Percentiles rank a stretch among this genome's conserved stretches.
Conservation (phyloP, 2,888 invertebrate species). For the Malthinus flaveolus region DNA sequence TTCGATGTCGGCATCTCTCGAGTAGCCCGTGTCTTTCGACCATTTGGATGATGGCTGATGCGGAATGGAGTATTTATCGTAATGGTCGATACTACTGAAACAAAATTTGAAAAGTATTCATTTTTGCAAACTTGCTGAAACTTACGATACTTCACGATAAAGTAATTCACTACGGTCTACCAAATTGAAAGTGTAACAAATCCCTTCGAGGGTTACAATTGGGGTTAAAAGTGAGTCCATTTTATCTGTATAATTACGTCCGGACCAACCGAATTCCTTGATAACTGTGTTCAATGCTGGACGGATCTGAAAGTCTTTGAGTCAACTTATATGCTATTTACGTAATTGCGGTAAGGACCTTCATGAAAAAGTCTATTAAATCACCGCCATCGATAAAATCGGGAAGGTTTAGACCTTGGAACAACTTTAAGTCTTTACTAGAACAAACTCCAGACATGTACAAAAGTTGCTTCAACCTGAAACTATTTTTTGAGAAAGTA, state of each 20-base stretch:
- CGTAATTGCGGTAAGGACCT: conserved; percentile 52
- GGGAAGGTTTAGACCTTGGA: conserved; percentile 54
- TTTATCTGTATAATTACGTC: conserved; percentile 50
- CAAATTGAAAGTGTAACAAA: conserved; percentile 74
- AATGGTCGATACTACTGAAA: conserved; percentile 9
- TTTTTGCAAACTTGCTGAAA: conserved; percentile 2
- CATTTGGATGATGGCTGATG: conserved; percentile 55
- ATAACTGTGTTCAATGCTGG: conserved; percentile 9
- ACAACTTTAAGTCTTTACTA: conserved; percentile 46
- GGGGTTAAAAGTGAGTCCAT: conserved; percentile 66
- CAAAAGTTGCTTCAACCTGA: conserved; percentile 6
- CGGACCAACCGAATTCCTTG: conserved; percentile 34
- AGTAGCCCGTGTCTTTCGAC: conserved; percentile 69
- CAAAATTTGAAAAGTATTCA: not conserved
- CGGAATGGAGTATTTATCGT: conserved; percentile 17
- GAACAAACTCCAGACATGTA: conserved; percentile 15
- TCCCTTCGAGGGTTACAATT: conserved; percentile 71
- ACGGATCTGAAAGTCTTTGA: conserved; percentile 7
- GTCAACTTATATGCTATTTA: not conserved
- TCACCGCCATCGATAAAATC: conserved; percentile 55
- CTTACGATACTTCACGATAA: conserved; percentile 59
- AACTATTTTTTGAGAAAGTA: not conserved
- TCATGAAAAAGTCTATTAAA: conserved; percentile 61
- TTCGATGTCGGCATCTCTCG: conserved; percentile 55
- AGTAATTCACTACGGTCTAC: conserved; percentile 65